These are phyloP conservation scores for Pseudolycoriella hygida DNA, from an alignment of 2,888 invertebrate genomes.

Conservation along the genomic window DNA sequence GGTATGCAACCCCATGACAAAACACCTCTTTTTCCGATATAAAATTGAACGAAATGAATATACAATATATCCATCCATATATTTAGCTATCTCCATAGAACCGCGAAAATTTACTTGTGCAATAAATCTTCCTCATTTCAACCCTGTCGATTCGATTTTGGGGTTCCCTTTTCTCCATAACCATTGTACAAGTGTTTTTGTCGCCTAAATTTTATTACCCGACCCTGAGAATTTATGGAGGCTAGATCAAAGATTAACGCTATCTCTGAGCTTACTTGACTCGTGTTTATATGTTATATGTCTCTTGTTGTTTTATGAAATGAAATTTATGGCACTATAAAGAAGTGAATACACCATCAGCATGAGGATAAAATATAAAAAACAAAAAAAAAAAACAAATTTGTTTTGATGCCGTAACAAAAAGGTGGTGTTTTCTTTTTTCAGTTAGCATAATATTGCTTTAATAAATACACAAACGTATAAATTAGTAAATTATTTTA, in stretches of 20 bases:
- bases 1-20: too few species aligned
- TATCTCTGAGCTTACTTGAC: constrained; percentile 10
- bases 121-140: constrained; percentile 9
- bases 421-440: too few species aligned
- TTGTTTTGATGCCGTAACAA: too few species aligned
- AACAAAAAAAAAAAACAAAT: not conserved
- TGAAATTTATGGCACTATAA: constrained; percentile 1
- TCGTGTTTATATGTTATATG: constrained; percentile 10
- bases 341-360: not conserved
- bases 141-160: constrained; percentile 9
- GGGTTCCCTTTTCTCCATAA: not conserved
- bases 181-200: constrained; percentile 9
- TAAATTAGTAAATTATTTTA: too few species aligned
- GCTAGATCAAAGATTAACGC: constrained; percentile 11
- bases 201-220: constrained; percentile 10
- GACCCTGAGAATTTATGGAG: constrained; percentile 10
- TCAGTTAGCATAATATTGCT: too few species aligned
- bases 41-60: too few species aligned
- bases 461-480: too few species aligned
- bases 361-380: not conserved
- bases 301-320: constrained; percentile 6
- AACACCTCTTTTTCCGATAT: too few species aligned
- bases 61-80: too few species aligned
- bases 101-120: not conserved
- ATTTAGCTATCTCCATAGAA: not conserved